Evolutionary conservation across 1,140 invertebrate genomes (phyloP), one percentile per base, ranked within the genome.

Genomic region (Bombus pascuorum): DNA sequence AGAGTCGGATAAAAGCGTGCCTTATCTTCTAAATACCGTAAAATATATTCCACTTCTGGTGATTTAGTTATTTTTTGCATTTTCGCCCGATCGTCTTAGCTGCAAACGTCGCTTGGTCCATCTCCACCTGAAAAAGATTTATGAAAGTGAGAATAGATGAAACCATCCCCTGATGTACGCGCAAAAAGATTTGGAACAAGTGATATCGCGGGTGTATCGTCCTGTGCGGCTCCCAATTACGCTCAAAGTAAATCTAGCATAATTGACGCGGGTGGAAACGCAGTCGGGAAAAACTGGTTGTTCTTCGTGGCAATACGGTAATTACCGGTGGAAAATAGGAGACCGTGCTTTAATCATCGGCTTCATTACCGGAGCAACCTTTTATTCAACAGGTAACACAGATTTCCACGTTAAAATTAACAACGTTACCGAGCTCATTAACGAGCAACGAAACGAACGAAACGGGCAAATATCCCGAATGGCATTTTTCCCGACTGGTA

Each of bases 321-420:
- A 89, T 89, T 89, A 86, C 70, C 74, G 66, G 18, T 59, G 57
- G 70, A 83, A 77, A 89, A 85, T 78, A 85, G 53, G 65, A 62
- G 32, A 65, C 10, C 62, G 37, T 70, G 83, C 57, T 89, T 82
- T 89, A 89, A 89, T 86, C 87, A 89, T 79, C 84, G 77, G 87
- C 59, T 89, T 89, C 88, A 84, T 89, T 89, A 83, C 65, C 75
- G 72, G 59, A 53, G n/a, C 72, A 77, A 80, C 47, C 87, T 86
- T 79, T 79, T 86, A 86, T 86, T 84, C 80, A 88, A 86, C 87
- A 86, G 86, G 72, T 89, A 83, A 85, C 70, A 68, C 83, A 57
- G 80, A 89, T 83, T 89, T 83, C 53, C 71, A n/a, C 84, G 76
- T 86, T 75, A 77, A 86, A 86, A 81, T 89, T 89, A 83, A 89